phyloP scores from a whole-genome alignment of 1,140 invertebrate species.

The Saccostrea echinata region DNA sequence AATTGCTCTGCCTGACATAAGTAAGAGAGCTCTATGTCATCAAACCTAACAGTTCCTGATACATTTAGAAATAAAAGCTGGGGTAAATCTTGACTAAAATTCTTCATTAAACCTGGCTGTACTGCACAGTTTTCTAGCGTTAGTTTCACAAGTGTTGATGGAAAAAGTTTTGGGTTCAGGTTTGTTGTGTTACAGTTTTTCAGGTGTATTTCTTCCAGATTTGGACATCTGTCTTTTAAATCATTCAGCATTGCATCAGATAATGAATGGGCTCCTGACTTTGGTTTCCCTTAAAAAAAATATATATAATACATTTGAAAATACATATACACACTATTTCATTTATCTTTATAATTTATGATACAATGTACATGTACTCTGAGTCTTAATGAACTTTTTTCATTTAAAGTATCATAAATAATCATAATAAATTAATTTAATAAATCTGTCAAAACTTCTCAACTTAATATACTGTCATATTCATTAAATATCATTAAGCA shows the following conservation, averaged over 20 bases:
- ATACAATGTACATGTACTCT: too few species aligned
- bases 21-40: constrained; percentile 61
- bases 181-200: constrained; percentile 59
- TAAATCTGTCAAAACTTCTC: too few species aligned
- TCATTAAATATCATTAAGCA: too few species aligned
- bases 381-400: too few species aligned
- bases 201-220: constrained; percentile 58
- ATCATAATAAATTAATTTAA: too few species aligned
- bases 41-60: constrained; percentile 50
- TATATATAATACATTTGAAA: not conserved
- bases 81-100: constrained; percentile 36
- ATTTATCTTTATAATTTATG: too few species aligned
- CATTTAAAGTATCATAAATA: too few species aligned
- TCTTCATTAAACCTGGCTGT: constrained; percentile 60
- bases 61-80: constrained; percentile 57
- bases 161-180: constrained; percentile 56
- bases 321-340: too few species aligned
- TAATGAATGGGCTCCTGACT: constrained; percentile 57
- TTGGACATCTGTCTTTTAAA: constrained; percentile 64
- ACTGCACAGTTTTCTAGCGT: constrained; percentile 54
- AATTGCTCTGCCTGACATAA: constrained; percentile 50
- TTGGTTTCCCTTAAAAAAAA: constrained; percentile 49
- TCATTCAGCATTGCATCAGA: constrained; percentile 67
- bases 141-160: constrained; percentile 55
- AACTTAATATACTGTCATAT: too few species aligned